Base-by-base conservation (phyloP, 2,113 vertebrate species). In the Trichechus manatus region DNA sequence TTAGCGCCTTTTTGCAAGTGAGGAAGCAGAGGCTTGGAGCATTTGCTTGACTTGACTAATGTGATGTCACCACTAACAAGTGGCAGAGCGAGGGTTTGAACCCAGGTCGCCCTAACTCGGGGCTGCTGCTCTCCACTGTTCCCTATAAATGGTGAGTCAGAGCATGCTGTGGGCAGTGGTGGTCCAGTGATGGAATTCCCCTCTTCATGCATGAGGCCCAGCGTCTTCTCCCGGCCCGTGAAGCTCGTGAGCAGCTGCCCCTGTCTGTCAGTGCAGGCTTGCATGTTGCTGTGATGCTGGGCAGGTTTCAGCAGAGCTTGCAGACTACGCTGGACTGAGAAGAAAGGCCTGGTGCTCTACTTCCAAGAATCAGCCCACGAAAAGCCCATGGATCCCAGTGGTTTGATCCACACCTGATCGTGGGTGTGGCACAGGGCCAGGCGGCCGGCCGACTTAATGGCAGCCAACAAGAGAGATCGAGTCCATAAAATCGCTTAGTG, bases 61-160 rank as follows among this genome's bases (percentile, higher is more conserved):
- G 15, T 23, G 14, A 2, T 44, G 6, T 36, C 9, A 33, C 1
- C 19, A 33, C 42, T 84, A 9, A 39, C 36, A 25, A 22, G 15
- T 47, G 50, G 29, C 42, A 74, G 61, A 14, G n/a, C 4, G 1
- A 20, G 39, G 39, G 1, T 39, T 63, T 70, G 53, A 42, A 39
- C 14, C 27, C 33, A 31, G 8, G 0, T 10, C 0, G 0, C 2
- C 53, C 29, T 75, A 15, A 7, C 8, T 56, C 59, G 44, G 72
- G 23, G 74, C 9, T 19, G 27, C 19, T 66, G 22, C 66, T 91
- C 29, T 29, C 25, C 4, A n/a, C 31, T 4, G 2, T 63, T 14
- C 42, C 29, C 70, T n/a, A 0, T 36, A 25, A 9, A 5, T 17
- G 31, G 9, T 5, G 4, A 42, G 7, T 68, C 5, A 39, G 80